Percentiles rank a stretch among this genome's conserved stretches.
phyloP scores from a whole-genome alignment of 2,888 invertebrate species.

The Epistrophella euchroma region DNA sequence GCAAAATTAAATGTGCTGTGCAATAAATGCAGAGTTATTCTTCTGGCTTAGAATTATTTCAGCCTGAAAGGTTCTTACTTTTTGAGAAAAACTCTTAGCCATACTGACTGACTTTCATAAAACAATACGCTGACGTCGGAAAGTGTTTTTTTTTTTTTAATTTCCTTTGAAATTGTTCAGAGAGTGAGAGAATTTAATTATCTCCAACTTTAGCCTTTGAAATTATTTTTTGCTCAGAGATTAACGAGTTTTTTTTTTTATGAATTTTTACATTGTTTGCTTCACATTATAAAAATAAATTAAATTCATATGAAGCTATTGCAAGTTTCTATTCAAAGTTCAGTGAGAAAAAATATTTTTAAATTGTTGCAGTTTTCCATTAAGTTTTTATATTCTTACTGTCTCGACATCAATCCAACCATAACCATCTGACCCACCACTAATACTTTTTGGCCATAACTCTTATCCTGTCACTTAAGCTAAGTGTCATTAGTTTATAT shows the following conservation, averaged over 20 bases:
- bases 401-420: not conserved
- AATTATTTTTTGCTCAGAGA: not conserved
- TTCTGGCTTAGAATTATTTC: not conserved
- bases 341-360: not conserved
- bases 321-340: too few relatives aligned
- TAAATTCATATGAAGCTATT: too few relatives aligned
- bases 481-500: conserved; percentile 28
- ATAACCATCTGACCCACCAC: not conserved
- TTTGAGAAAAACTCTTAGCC: not conserved
- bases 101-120: conserved; percentile 10
- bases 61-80: not conserved
- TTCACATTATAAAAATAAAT: not conserved
- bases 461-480: conserved; percentile 11
- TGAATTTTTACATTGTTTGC: not conserved
- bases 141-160: not conserved
- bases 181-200: conserved; percentile 21
- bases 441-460: not conserved
- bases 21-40: not conserved
- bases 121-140: not conserved
- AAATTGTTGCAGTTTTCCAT: not conserved
- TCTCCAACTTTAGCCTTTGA: not conserved
- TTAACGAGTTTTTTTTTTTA: not conserved
- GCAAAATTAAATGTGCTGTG: not conserved
- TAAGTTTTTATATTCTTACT: not conserved
- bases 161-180: not conserved